Base-by-base conservation (phyloP, 2,797 vertebrate species). In the Melanotaenia parkinsoni region DNA sequence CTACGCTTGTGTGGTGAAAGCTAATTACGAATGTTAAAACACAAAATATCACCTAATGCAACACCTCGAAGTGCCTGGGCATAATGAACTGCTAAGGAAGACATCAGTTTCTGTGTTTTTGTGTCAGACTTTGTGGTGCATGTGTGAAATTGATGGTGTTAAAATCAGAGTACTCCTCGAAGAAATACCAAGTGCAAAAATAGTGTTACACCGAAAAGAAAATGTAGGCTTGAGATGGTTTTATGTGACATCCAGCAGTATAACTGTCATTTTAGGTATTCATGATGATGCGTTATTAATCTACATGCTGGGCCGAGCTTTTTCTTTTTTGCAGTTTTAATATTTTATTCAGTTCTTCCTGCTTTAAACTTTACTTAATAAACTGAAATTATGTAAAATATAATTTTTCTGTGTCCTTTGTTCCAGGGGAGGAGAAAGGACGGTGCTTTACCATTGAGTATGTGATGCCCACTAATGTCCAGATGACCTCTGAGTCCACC, bases 381-480 rank as follows among this genome's bases (percentile, higher is more conserved):
- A n/a, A 60, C 0, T 70, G n/a, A 56, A 47, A 24, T 35, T 7
- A 28, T 22, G 40, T 3, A 63, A 1, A 43, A 37, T 69, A 40
- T 35, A 2, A 5, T 30, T 63, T 45, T 1, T 2, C n/a, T 14
- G 14, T 71, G 12, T 58, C 3, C 47, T 73, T 45, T 84, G 62
- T 85, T 91, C 18, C 87, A 99, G 97, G 97, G 11, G 96, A 98
- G 30, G 97, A 98, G 86, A 95, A 93, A n/a, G 97, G 97, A 3
- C 93, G 96, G 37, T 98, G 97, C 86, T 98, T 99, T 90, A 98
- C 96, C 62, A 98, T 99, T 0, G 97, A 99, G 37, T 98, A 97
- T 0, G 93, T 99, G 89, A 97, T 98, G 97, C 97, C 98, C 26
- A 96, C 96, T 85, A 98, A 95, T 5, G 90, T 96, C 80, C 98